Base-by-base conservation (phyloP, 2,797 vertebrate genomes). In the Sparidentex hasta region DNA sequence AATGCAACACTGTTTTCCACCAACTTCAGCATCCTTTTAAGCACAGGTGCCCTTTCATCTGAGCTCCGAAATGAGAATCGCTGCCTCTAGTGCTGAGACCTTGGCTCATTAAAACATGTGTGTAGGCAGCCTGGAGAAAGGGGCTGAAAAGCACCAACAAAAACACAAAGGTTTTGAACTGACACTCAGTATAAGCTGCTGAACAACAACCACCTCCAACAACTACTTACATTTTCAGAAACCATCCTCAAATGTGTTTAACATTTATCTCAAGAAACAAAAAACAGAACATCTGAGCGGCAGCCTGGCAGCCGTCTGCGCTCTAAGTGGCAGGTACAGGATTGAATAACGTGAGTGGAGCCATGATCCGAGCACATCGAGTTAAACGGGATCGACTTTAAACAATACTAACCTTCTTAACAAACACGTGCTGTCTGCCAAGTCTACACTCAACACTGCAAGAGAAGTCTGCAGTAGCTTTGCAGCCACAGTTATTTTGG, bases 281-380 rank as follows among this genome's bases (percentile, higher is more conserved):
- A 83, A 83, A 78, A 72, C 38, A 69, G 55, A 76, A 57, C 55
- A 64, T 69, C 71, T 57, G 56, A 86, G 77, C 66, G 18, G 82
- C 75, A 66, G 68, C 54, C 54, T 78, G 54, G 63, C 54, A 86
- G 71, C 71, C 58, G 58, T 43, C 44, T 25, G 13, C 1, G 46
- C 72, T 80, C 58, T 27, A 44, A 83, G 58, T 59, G 64, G 41
- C 65, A 61, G 74, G 59, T 71, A 46, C 66, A 3, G 13, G 48
- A 61, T 51, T 50, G 65, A 86, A 81, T 64, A 71, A 57, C 59
- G 48, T 6, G 13, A 44, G 38, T 58, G 18, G 7, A 58, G 47
- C 56, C 38, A 0, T 29, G 38, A 76, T 68, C 48, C 4, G 2
- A 75, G 38, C 55, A 14, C 54, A 0, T 47, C 27, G 55, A 78